phyloP scores from a whole-genome alignment of 2,113 vertebrate species.

The Chlamydotis undulata region DNA sequence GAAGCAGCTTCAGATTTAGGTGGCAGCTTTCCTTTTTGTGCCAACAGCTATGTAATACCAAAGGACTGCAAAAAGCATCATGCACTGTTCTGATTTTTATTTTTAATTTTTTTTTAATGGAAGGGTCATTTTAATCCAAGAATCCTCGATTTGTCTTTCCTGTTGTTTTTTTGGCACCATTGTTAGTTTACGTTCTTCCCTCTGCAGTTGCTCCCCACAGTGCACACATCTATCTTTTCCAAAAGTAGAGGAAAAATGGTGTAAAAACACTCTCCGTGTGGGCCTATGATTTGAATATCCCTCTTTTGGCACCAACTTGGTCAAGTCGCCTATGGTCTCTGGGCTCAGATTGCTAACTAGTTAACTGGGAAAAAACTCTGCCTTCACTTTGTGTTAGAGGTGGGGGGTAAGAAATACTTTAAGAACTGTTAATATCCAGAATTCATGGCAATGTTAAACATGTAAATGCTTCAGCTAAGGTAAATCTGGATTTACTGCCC shows the following conservation, averaged over 20 bases:
- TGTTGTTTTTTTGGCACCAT: neutral
- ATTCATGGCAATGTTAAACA: neutral
- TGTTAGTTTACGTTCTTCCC: neutral
- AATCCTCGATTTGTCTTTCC: neutral
- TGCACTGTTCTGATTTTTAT: neutral
- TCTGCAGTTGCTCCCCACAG: neutral
- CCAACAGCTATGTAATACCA: neutral
- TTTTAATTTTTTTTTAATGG: neutral
- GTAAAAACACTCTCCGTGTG: neutral
- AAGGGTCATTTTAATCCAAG: neutral
- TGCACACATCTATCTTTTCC: neutral
- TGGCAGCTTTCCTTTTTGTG: neutral
- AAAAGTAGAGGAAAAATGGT: neutral
- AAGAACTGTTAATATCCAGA: neutral
- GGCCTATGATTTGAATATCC: neutral
- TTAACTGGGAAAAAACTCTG: neutral
- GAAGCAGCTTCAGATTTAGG: constrained; percentile 2
- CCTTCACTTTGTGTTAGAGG: neutral
- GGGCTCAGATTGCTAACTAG: neutral
- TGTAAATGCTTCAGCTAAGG: neutral
- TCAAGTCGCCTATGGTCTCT: accelerated
- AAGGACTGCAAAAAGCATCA: neutral
- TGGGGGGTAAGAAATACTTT: neutral
- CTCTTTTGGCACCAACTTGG: neutral
- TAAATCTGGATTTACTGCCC: neutral